phyloP scores from a whole-genome alignment of 2,888 invertebrate species.

The Teleogryllus oceanicus region DNA sequence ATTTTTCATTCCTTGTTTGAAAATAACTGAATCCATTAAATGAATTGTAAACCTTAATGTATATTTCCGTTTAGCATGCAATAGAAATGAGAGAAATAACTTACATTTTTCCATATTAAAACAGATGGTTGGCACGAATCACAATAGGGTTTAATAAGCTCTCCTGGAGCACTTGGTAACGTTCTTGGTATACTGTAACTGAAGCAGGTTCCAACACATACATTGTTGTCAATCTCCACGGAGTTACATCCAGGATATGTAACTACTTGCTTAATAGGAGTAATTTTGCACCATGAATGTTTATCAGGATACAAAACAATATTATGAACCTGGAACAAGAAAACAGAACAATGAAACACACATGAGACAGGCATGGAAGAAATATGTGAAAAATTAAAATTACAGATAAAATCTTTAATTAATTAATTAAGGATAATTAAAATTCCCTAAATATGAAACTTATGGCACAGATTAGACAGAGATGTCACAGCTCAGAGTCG shows the following conservation, averaged over 20 bases:
- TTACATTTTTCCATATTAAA: conserved; percentile 63
- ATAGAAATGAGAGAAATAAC: conserved; percentile 36
- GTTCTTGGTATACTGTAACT: conserved; percentile 67
- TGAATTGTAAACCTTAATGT: no score
- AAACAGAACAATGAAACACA: background rate
- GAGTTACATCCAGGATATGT: conserved; percentile 62
- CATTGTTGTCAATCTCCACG: conserved; percentile 64
- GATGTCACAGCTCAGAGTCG: no score
- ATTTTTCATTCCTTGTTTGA: no score
- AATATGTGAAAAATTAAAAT: no score
- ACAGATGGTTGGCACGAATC: conserved; percentile 66
- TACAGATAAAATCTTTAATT: no score
- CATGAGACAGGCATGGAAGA: no score
- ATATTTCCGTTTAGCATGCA: no score
- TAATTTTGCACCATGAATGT: conserved; percentile 68
- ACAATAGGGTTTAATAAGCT: conserved; percentile 62
- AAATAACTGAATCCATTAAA: no score
- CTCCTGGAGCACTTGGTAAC: conserved; percentile 64
- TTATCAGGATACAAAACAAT: conserved; percentile 66
- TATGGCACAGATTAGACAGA: no score
- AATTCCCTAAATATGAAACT: no score
- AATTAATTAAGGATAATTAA: no score
- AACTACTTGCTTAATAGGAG: conserved; percentile 64
- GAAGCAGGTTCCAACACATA: conserved; percentile 68
- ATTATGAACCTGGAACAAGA: conserved; percentile 58